Evolutionary conservation across 1,140 invertebrate genomes (phyloP), one percentile per base, ranked within the genome.

Genomic region (Heterodera schachtii): DNA sequence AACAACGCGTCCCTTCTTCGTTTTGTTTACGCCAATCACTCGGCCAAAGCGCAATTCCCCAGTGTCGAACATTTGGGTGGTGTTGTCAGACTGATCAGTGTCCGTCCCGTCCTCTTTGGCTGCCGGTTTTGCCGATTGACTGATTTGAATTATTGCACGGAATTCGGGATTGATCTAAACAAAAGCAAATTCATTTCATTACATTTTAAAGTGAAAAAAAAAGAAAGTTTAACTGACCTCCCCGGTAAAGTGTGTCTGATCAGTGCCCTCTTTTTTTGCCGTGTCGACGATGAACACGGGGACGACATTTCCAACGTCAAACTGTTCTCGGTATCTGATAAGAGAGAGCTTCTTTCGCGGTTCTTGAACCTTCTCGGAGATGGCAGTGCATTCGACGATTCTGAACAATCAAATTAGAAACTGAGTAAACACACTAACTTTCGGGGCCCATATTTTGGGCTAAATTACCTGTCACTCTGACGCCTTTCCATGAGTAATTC

Each of bases 381-480:
- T 79, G 44, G 74, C 60, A 43, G 85, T 86, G 64, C 85, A 86
- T 60, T 86, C 85, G 43, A 83, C 85, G 47, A 86, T 81, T 21
- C 86, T 77, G 31, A 49, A 77, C 31, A 4, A 13, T 21, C n/a
- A 31, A 31, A 31, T 31, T 31, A 31, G 31, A 31, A 31, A 31
- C 1, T 31, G 31, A 31, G 31, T 31, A 31, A 31, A 31, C 31
- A 31, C 31, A 31, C 31, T 31, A 31, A 31, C 31, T 31, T 31
- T 31, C 31, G 31, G 31, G 31, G 31, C 31, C 31, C 31, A 31
- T 31, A 31, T 31, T 31, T 31, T 31, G 31, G 31, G 31, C 31
- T 31, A 31, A 70, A 21, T 66, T 69, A 79, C 60, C 60, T 67
- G 75, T 78, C 78, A 46, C 84, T 78, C 46, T 86, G 47, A 43